Evolutionary conservation across 1,140 invertebrate species (phyloP), one percentile per base, ranked within the genome.

Genomic region (Drosophila pandora): DNA sequence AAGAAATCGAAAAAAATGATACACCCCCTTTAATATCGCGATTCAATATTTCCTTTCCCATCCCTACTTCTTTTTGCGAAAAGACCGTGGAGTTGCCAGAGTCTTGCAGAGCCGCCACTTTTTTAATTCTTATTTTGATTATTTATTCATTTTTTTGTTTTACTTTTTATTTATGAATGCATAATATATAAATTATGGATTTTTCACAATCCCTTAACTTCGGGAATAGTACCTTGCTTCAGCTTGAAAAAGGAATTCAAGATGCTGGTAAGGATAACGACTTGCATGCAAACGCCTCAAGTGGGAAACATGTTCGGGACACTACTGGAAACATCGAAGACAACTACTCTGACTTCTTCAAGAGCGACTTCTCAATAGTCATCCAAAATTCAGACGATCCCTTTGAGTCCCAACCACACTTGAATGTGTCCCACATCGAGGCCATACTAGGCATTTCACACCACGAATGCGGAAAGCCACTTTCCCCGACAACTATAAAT

Each of bases 131-230:
- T 70, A n/a, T 50, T 9, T 55, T 43, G 21, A 9, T 2, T 55
- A 55, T 56, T 52, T 9, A 60, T 32, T 58, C 47, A 2, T 50
- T 56, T 39, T 32, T 25, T 56, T 59, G n/a, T 5, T 37, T 28
- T 22, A 3, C 9, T 23, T 48, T 17, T n/a, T 32, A 57, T 45
- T 49, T 17, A 47, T 17, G 28, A 45, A 13, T 68, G 55, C 2
- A 4, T 52, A 37, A 37, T 28, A 37, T 28, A 43, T 8, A 1
- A 21, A 7, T 10, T 3, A 91, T 91, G 90, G 76, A 79, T 2
- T 91, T 91, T 56, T 91, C 90, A 1, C 81, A 91, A 64, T 91
- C 90, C 1, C 79, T 91, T 23, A 61, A 78, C 2, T 76, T 91
- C 53, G 90, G 90, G 4, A 76, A 91, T 17, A 91, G 84, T 52